A percentile compares a stretch with the other conserved stretches of the same genome.
phyloP scores from a whole-genome alignment of 2,113 vertebrate genomes.

The Scomber japonicus region DNA sequence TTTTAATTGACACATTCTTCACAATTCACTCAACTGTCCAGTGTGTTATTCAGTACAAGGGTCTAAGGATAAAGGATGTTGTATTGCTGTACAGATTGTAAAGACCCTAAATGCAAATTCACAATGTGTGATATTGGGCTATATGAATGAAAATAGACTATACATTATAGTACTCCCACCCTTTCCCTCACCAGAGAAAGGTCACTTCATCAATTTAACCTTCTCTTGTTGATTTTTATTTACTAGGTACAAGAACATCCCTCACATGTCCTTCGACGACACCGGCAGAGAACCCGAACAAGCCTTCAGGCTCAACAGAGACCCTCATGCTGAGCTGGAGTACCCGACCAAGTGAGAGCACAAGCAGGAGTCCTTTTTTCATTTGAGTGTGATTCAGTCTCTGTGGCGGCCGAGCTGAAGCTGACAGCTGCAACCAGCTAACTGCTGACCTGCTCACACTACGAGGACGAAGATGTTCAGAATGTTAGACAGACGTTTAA shows the following conservation, averaged over 20 bases:
- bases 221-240: neutral
- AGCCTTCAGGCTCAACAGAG: slow-evolving; percentile 92
- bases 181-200: neutral
- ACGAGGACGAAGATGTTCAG: too few species aligned
- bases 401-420: neutral
- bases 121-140: too few species aligned
- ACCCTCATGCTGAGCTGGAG: slow-evolving; percentile 90
- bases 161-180: too few species aligned
- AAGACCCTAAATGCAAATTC: too few species aligned
- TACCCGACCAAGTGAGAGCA: slow-evolving; percentile 95
- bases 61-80: too few species aligned
- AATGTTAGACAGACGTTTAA: neutral
- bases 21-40: too few species aligned
- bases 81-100: too few species aligned
- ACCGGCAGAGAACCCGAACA: slow-evolving; percentile 93
- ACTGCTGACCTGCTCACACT: too few species aligned
- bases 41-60: too few species aligned
- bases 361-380: neutral
- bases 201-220: neutral
- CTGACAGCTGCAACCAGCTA: neutral
- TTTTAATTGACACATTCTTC: too few species aligned
- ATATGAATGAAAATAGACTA: too few species aligned
- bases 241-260: slow-evolving; percentile 94
- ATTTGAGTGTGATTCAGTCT: neutral
- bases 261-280: slow-evolving; percentile 98